Conservation (phyloP, 2,797 vertebrate genomes). For the Labroides dimidiatus region DNA sequence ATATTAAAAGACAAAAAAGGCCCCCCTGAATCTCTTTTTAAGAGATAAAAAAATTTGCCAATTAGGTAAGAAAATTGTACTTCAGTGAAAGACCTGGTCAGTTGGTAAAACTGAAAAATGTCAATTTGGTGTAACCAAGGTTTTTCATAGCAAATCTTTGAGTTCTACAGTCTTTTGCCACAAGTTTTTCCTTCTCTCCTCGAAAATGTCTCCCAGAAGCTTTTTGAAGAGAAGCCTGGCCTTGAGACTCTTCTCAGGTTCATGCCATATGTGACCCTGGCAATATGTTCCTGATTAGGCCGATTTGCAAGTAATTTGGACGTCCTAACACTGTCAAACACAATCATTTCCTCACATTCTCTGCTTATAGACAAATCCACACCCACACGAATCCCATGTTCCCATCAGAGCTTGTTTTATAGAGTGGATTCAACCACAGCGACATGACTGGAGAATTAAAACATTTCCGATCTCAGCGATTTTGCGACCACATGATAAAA, state of each 20-base stretch:
- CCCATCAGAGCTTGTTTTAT: constrained; percentile 37
- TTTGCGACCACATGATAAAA: constrained; percentile 62
- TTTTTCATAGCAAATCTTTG: not conserved
- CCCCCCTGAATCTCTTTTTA: too few relatives aligned
- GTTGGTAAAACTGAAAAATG: too few relatives aligned
- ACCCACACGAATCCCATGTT: constrained; percentile 29
- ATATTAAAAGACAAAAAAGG: too few relatives aligned
- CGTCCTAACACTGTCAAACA: constrained; percentile 51
- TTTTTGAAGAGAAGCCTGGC: constrained; percentile 20
- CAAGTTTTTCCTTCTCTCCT: constrained; percentile 21
- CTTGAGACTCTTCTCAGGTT: constrained; percentile 55
- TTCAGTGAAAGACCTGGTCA: too few relatives aligned
- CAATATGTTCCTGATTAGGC: constrained; percentile 71
- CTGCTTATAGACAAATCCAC: constrained; percentile 37
- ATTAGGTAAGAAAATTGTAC: too few relatives aligned
- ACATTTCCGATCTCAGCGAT: constrained; percentile 66
- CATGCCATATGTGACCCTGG: constrained; percentile 55
- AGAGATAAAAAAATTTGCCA: too few relatives aligned
- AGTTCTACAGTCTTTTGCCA: constrained; percentile 24
- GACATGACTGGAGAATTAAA: constrained; percentile 60
- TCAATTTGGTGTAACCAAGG: too few relatives aligned
- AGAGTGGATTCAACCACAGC: constrained; percentile 36
- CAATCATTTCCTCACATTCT: constrained; percentile 56
- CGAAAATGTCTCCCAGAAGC: constrained; percentile 50
- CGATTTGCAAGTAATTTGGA: constrained; percentile 64